A percentile compares a stretch with the other conserved stretches of the same genome.
Conservation (phyloP, 2,888 invertebrate species). For the Deladenus siricidicola region DNA sequence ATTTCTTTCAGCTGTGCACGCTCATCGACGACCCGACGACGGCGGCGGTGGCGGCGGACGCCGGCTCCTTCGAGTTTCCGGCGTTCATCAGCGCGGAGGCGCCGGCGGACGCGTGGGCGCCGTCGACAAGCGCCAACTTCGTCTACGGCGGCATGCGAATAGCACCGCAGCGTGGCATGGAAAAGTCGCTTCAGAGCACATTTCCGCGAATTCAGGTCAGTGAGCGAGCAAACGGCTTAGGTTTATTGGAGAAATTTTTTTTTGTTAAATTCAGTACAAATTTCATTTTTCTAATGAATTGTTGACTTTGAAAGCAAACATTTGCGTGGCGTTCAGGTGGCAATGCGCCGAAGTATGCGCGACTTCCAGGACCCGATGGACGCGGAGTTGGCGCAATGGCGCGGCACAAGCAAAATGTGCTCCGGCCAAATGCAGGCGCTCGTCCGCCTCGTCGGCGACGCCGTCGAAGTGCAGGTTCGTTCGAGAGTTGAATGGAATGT, state of each 20-base stretch:
- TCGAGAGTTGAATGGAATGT: background rate
- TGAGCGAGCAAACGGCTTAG: no score
- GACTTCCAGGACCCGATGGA: constrained; percentile 59
- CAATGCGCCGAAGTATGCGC: constrained; percentile 60
- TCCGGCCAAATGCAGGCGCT: constrained; percentile 66
- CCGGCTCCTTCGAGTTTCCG: constrained; percentile 65
- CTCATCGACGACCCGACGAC: constrained; percentile 15
- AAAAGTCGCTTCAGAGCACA: constrained; percentile 63
- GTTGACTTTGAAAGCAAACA: no score
- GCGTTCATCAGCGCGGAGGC: constrained; percentile 58
- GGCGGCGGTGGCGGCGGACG: background rate
- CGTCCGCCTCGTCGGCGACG: constrained; percentile 55
- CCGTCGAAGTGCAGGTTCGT: constrained; percentile 29
- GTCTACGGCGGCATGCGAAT: constrained; percentile 55
- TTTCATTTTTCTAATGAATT: no score
- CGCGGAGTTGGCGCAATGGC: constrained; percentile 66
- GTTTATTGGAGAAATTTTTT: background rate
- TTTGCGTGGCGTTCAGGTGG: constrained; percentile 58
- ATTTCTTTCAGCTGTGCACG: constrained; percentile 40
- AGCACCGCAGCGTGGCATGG: constrained; percentile 58
- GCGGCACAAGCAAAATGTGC: constrained; percentile 62
- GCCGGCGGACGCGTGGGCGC: constrained; percentile 42
- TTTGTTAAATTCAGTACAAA: no score
- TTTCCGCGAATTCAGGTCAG: constrained; percentile 65
- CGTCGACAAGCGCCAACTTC: constrained; percentile 26